These are phyloP conservation scores for Ceratina calcarata DNA, from an alignment of 1,140 invertebrate genomes.

Conservation along the genomic window DNA sequence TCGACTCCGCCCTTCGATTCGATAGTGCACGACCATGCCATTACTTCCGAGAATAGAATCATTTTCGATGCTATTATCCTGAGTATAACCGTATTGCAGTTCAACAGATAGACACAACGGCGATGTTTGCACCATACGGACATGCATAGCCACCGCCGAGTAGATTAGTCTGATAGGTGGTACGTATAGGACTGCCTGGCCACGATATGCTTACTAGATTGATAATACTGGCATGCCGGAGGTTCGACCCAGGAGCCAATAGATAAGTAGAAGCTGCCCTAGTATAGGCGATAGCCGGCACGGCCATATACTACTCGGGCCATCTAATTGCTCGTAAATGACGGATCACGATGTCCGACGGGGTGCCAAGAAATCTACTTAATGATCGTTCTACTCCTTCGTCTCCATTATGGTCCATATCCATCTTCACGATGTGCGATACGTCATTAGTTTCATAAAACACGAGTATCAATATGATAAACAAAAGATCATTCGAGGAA, in stretches of 20 bases:
- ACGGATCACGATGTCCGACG: constrained; percentile 57
- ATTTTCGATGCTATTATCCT: constrained; percentile 71
- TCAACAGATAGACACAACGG: constrained; percentile 69
- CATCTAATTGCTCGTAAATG: constrained; percentile 68
- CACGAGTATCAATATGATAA: neutral
- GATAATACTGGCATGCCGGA: constrained; percentile 61
- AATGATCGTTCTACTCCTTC: neutral
- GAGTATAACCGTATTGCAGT: constrained; percentile 62
- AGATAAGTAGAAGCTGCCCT: constrained; percentile 63
- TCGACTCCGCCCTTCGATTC: neutral
- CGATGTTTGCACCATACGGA: constrained; percentile 64
- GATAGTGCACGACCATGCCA: constrained; percentile 28
- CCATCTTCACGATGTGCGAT: neutral
- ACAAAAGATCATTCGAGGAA: no score
- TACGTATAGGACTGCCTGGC: constrained; percentile 60
- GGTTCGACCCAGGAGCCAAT: constrained; percentile 49
- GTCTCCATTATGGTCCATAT: neutral
- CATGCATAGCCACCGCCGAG: constrained; percentile 59
- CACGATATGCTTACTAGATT: constrained; percentile 72
- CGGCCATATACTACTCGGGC: constrained; percentile 37
- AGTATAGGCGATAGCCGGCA: constrained; percentile 46
- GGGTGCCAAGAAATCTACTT: neutral
- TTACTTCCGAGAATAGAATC: constrained; percentile 71
- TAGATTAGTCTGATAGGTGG: constrained; percentile 69
- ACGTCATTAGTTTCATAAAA: neutral